phyloP scores from a whole-genome alignment of 2,888 invertebrate species.

The Drosophila hamatofila region DNA sequence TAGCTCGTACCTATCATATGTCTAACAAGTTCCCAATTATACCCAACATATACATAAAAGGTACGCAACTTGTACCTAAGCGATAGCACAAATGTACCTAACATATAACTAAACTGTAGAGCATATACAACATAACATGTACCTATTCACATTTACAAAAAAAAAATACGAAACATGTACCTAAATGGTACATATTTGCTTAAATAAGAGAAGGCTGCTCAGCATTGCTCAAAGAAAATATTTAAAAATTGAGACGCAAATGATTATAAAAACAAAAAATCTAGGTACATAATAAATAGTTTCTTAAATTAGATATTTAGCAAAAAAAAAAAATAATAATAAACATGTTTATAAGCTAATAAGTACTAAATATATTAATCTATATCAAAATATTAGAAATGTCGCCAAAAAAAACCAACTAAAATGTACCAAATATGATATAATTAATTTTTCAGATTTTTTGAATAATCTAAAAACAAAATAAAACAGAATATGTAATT shows the following conservation, averaged over 20 bases:
- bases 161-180: background rate
- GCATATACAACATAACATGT: background rate
- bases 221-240: background rate
- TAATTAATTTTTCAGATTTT: background rate
- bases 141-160: background rate
- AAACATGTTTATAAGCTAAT: background rate
- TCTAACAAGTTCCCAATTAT: too few species aligned
- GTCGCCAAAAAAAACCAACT: background rate
- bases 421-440: background rate
- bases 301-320: too few species aligned
- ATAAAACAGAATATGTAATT: background rate
- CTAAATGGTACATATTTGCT: background rate
- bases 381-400: background rate
- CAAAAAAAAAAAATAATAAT: too few species aligned
- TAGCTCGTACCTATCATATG: too few species aligned
- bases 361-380: background rate
- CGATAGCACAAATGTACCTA: background rate
- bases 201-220: background rate
- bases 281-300: background rate
- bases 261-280: background rate
- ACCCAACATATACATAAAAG: too few species aligned
- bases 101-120: background rate
- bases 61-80: background rate
- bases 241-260: background rate
- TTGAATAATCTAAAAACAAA: background rate